Percentiles rank a stretch among this genome's conserved stretches.
phyloP scores from a whole-genome alignment of 2,888 invertebrate species.

The Resseliella maxima region DNA sequence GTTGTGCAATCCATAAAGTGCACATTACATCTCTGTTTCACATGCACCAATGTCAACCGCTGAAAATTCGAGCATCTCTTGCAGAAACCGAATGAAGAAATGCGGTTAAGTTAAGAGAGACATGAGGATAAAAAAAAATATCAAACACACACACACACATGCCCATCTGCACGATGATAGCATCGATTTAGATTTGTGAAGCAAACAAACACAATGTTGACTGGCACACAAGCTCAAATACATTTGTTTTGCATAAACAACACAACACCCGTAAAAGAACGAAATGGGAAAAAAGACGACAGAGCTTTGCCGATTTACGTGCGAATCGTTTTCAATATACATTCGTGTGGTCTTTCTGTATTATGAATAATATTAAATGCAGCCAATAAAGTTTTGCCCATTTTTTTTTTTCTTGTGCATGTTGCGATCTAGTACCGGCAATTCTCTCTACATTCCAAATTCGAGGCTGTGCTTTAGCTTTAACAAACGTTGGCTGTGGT shows the following conservation, averaged over 20 bases:
- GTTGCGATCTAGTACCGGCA: background rate
- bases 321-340: constrained; percentile 47
- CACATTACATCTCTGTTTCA: constrained; percentile 8
- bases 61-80: constrained; percentile 16
- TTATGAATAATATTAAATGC: constrained; percentile 51
- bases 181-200: constrained; percentile 46
- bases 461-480: background rate
- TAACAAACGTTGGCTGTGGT: constrained; percentile 53
- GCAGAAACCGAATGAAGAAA: constrained; percentile 16
- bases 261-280: background rate
- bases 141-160: background rate
- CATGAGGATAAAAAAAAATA: background rate
- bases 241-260: constrained; percentile 25
- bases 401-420: background rate
- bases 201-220: constrained; percentile 28
- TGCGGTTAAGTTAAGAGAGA: background rate
- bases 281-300: background rate
- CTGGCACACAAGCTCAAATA: constrained; percentile 13
- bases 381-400: constrained; percentile 24
- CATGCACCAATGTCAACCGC: constrained; percentile 35
- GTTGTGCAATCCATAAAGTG: background rate
- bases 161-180: background rate
- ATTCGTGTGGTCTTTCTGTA: constrained; percentile 32
- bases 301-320: constrained; percentile 8
- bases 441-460: background rate